Conservation (phyloP, 2,113 vertebrate genomes). For the Smithornis capensis region DNA sequence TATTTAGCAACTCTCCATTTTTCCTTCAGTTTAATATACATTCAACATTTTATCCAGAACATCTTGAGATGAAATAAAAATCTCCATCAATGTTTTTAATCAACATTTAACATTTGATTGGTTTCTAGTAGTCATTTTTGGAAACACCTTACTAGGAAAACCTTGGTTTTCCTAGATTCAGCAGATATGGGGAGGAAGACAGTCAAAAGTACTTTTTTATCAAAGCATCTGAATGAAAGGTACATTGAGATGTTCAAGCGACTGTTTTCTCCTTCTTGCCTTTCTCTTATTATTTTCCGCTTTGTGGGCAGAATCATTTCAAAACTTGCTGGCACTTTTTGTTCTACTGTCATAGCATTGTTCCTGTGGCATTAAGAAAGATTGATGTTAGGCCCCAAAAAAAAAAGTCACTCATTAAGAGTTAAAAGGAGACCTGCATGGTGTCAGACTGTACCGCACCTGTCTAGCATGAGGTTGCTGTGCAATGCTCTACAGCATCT, state of each 20-base stretch:
- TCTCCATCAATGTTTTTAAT: neutral
- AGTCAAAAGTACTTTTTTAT: neutral
- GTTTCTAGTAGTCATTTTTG: neutral
- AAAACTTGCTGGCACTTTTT: neutral
- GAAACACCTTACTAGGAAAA: neutral
- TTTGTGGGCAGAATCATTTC: neutral
- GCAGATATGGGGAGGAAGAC: neutral
- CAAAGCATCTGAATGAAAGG: neutral
- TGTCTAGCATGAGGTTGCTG: neutral
- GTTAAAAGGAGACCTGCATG: neutral
- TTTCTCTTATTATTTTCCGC: neutral
- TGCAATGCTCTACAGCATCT: constrained; percentile 8
- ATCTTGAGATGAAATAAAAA: neutral
- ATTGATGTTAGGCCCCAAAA: neutral
- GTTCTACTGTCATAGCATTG: neutral
- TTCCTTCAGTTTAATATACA: neutral
- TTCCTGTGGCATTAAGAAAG: neutral
- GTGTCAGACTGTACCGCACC: neutral
- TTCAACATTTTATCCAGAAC: neutral
- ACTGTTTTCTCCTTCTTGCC: neutral
- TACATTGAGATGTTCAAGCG: neutral
- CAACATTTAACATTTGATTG: neutral
- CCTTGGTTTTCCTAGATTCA: neutral
- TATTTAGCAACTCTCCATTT: neutral
- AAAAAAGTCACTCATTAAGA: neutral